Evolutionary conservation across 2,113 vertebrate genomes (phyloP).

Genomic region (Bombycilla garrulus): DNA sequence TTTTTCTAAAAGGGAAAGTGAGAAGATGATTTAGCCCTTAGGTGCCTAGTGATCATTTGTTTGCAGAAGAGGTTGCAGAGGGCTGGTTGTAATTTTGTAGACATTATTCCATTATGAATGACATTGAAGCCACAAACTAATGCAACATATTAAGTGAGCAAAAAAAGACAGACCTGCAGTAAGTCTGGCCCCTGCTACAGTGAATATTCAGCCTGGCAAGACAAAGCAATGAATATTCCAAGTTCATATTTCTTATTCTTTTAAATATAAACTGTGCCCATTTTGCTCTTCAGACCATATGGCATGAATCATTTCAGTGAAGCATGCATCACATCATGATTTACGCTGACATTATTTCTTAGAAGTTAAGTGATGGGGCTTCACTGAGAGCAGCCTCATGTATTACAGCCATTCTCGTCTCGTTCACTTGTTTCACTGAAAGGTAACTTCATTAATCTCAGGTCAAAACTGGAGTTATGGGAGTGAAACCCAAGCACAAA

Average conservation of each 20-base stretch:
- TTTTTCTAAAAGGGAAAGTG: not conserved
- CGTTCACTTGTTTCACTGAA: not conserved
- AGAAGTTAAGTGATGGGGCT: slow-evolving; percentile 27
- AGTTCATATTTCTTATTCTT: slow-evolving; percentile 60
- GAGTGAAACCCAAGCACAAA: not conserved
- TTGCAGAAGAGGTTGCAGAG: not conserved
- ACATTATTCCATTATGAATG: not conserved
- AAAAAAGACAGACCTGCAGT: slow-evolving; percentile 19
- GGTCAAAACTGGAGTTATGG: not conserved
- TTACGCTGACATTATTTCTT: slow-evolving; percentile 55
- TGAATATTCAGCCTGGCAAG: slow-evolving; percentile 58
- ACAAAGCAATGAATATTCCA: slow-evolving; percentile 62
- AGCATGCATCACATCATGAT: slow-evolving; percentile 40
- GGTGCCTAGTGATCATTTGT: not conserved
- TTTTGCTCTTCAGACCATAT: slow-evolving; percentile 63
- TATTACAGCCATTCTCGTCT: not conserved
- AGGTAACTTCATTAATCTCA: not conserved
- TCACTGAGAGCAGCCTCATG: not conserved
- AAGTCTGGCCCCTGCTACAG: slow-evolving; percentile 26
- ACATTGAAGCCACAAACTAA: not conserved
- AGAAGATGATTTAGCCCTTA: not conserved
- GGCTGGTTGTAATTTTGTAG: not conserved
- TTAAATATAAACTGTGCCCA: slow-evolving; percentile 65
- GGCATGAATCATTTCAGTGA: slow-evolving; percentile 63
- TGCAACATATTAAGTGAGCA: slow-evolving; percentile 44